A percentile compares a stretch with the other conserved stretches of the same genome.
phyloP scores from a whole-genome alignment of 1,140 invertebrate genomes.

The Bilobella aurantiaca region DNA sequence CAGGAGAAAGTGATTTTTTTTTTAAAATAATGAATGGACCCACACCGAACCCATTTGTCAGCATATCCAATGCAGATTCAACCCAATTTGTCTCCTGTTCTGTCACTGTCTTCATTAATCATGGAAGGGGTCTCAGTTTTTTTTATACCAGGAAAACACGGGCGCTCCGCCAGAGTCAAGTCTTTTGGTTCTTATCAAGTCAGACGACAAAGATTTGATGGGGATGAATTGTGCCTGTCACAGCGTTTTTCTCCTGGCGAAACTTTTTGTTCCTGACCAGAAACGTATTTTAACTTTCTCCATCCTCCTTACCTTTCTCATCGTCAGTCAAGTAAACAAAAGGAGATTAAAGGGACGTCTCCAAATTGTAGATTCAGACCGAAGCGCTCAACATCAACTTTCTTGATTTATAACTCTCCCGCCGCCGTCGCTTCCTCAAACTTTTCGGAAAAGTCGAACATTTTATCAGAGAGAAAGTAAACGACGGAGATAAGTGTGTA shows the following conservation, averaged over 20 bases:
- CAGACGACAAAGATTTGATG: neutral
- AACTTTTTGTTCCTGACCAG: neutral
- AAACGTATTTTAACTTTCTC: neutral
- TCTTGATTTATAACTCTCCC: neutral
- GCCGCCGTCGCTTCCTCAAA: no score
- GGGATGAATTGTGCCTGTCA: neutral
- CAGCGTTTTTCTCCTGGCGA: no score
- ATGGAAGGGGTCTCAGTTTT: neutral
- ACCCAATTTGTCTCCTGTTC: neutral
- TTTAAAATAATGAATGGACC: neutral
- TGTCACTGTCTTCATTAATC: neutral
- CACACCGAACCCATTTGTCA: neutral
- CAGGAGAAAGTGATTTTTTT: no score
- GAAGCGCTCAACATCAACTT: neutral
- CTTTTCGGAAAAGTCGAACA: no score
- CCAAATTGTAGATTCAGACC: neutral
- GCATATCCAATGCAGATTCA: neutral
- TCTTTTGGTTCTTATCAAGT: no score
- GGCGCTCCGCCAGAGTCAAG: no score
- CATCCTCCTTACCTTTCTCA: neutral
- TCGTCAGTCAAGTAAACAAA: neutral
- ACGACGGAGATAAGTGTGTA: no score
- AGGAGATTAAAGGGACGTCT: neutral
- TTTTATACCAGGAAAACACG: neutral
- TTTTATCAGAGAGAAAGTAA: no score